Percentiles rank a stretch among this genome's conserved stretches.
Conservation (phyloP, 2,113 vertebrate genomes). For the Stegostoma tigrinum region DNA sequence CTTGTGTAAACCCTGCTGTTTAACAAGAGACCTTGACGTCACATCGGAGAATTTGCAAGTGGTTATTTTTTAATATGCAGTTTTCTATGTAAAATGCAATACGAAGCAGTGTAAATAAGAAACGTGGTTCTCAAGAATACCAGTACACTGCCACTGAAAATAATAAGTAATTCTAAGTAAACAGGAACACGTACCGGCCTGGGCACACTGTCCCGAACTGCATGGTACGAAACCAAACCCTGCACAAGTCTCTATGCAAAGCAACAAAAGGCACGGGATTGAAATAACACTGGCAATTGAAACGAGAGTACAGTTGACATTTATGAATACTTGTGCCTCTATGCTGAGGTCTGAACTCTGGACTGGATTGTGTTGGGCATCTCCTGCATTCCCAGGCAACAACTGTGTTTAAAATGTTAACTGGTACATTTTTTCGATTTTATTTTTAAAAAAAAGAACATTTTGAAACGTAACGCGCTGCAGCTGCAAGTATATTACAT, state of each 20-base stretch:
- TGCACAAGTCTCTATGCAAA: not conserved
- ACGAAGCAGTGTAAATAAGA: not conserved
- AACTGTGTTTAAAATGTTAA: not conserved
- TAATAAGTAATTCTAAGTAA: not conserved
- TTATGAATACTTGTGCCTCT: not conserved
- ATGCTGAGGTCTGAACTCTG: not conserved
- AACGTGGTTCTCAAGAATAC: no score
- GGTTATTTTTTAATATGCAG: not conserved
- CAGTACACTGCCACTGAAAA: not conserved
- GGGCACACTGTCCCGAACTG: not conserved
- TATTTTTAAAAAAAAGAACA: not conserved
- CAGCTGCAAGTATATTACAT: not conserved
- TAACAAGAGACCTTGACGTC: not conserved
- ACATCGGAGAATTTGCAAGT: not conserved
- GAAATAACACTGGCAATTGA: not conserved
- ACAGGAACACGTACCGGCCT: not conserved
- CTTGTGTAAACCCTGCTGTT: not conserved
- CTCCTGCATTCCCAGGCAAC: not conserved
- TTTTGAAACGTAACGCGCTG: not conserved
- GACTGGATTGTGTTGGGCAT: not conserved
- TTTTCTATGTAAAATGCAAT: not conserved
- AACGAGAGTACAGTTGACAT: not conserved
- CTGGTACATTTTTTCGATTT: not conserved
- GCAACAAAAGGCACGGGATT: not conserved
- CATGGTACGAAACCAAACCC: not conserved